Evolutionary conservation across 2,113 vertebrate species (phyloP).

Genomic region (Danio rerio): DNA sequence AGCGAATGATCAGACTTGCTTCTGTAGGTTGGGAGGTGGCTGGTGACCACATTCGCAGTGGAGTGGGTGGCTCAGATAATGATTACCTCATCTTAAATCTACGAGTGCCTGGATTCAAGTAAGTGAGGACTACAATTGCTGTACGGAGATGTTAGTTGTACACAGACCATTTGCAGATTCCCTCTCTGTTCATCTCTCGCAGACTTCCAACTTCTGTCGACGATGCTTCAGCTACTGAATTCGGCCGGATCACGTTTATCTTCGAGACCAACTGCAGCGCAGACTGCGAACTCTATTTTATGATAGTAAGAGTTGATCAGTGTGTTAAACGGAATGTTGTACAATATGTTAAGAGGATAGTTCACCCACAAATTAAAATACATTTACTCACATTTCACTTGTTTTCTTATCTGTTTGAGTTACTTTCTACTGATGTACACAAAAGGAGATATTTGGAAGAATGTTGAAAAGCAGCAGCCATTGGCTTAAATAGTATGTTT

Average conservation of each 20-base stretch:
- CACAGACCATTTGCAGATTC: neutral
- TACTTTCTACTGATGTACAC: too few relatives aligned
- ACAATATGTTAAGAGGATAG: too few relatives aligned
- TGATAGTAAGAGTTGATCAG: conserved; percentile 85
- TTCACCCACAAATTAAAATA: too few relatives aligned
- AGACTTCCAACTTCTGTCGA: conserved; percentile 91
- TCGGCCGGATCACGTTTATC: conserved; percentile 91
- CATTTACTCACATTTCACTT: too few relatives aligned
- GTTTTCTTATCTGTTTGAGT: too few relatives aligned
- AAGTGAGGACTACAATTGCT: conserved; percentile 60
- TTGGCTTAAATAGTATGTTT: too few relatives aligned
- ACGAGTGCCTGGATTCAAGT: conserved; percentile 95
- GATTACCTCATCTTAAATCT: conserved; percentile 96
- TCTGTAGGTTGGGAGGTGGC: conserved; percentile 92
- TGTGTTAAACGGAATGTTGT: neutral
- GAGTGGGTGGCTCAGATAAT: conserved; percentile 92
- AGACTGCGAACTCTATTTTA: conserved; percentile 96
- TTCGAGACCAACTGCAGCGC: conserved; percentile 91
- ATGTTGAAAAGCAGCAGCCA: too few relatives aligned
- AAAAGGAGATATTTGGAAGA: too few relatives aligned
- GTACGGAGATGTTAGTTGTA: neutral
- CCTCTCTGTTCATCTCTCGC: neutral
- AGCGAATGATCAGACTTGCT: neutral
- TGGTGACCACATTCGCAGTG: conserved; percentile 91
- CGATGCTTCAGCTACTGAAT: conserved; percentile 83